A percentile compares a stretch with the other conserved stretches of the same genome.
Evolutionary conservation across 2,888 invertebrate species (phyloP).

Genomic region (Argyra leucocephala): DNA sequence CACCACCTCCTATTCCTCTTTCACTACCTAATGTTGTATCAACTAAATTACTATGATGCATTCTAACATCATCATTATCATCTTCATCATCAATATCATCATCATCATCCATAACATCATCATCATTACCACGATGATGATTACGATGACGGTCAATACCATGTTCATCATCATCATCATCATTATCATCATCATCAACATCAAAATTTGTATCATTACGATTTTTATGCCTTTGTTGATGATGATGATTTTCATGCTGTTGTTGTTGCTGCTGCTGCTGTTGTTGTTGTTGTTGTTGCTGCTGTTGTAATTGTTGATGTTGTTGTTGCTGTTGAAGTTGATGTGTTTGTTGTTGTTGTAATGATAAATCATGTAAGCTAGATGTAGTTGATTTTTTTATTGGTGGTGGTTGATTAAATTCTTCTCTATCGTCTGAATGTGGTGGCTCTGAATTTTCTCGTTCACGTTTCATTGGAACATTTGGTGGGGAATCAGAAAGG

Average conservation of each 20-base stretch:
- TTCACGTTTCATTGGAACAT: conserved; percentile 48
- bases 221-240: conserved; percentile 11
- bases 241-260: conserved; percentile 22
- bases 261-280: conserved; percentile 22
- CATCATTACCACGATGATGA: not conserved
- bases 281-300: conserved; percentile 30
- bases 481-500: conserved; percentile 56
- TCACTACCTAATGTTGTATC: conserved; percentile 27
- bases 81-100: conserved; percentile 23
- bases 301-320: conserved; percentile 28
- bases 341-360: conserved; percentile 17
- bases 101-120: conserved; percentile 11
- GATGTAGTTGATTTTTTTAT: conserved; percentile 46
- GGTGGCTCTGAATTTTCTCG: conserved; percentile 30
- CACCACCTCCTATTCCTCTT: too few relatives aligned
- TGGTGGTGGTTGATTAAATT: conserved; percentile 51
- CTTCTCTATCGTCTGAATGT: conserved; percentile 33
- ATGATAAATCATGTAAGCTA: conserved; percentile 19
- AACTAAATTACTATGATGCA: conserved; percentile 30
- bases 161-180: conserved; percentile 18
- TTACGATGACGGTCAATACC: not conserved
- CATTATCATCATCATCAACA: conserved; percentile 31
- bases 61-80: conserved; percentile 14
- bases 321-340: conserved; percentile 23
- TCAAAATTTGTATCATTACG: not conserved